phyloP scores from a whole-genome alignment of 2,797 vertebrate species.

The Megalops cyprinoides region DNA sequence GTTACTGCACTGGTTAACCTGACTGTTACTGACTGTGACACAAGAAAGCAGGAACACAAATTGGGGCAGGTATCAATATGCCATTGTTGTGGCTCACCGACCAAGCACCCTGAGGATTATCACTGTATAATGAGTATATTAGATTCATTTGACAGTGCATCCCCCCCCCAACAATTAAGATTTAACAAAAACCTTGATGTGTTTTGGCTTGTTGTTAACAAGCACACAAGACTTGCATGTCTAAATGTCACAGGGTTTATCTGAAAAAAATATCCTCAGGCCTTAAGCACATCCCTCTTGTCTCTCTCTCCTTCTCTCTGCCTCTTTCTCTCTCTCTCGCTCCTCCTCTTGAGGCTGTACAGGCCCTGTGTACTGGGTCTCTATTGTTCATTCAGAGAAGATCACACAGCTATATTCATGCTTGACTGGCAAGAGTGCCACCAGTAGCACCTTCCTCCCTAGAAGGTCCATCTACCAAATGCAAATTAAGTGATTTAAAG shows the following conservation, averaged over 20 bases:
- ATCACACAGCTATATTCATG: constrained; percentile 61
- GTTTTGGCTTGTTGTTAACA: constrained; percentile 24
- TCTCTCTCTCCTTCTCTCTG: not conserved
- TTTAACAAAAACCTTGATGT: constrained; percentile 7
- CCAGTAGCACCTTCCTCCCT: constrained; percentile 58
- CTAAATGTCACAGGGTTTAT: constrained; percentile 11
- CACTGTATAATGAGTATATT: not conserved
- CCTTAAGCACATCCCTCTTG: constrained; percentile 8
- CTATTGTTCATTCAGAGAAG: constrained; percentile 70
- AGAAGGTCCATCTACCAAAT: constrained; percentile 41
- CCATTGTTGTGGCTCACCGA: not conserved
- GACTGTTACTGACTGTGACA: not conserved
- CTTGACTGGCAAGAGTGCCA: constrained; percentile 72
- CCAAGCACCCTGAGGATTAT: not conserved
- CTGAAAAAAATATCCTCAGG: constrained; percentile 33
- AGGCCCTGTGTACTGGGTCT: constrained; percentile 67
- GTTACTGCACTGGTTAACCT: not conserved
- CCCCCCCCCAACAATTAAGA: not conserved
- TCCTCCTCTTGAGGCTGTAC: constrained; percentile 57
- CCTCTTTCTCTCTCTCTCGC: not conserved
- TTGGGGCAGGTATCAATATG: not conserved
- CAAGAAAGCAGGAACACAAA: not conserved
- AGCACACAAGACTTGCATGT: not conserved
- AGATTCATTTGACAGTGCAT: not conserved
- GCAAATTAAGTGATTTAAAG: not conserved